Conservation (phyloP, 2,888 invertebrate species). For the Macroteleia sp. region DNA sequence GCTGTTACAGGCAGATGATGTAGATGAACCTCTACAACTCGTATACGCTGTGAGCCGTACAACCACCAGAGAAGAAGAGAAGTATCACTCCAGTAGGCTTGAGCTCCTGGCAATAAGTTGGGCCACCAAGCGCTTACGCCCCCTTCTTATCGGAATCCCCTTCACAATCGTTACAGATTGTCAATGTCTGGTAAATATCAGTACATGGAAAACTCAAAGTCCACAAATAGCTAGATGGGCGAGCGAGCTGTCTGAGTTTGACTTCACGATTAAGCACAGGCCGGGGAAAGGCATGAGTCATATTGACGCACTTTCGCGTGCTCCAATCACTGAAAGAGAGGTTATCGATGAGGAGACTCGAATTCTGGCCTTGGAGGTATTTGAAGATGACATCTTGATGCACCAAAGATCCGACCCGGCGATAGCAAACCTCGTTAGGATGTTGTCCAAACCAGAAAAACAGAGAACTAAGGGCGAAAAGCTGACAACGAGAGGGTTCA, state of each 20-base stretch:
- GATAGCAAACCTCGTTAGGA: background rate
- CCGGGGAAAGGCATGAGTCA: slow-evolving; percentile 60
- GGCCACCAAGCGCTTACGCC: slow-evolving; percentile 27
- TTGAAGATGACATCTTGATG: slow-evolving; percentile 1
- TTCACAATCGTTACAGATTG: slow-evolving; percentile 69
- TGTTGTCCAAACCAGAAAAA: background rate
- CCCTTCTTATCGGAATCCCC: slow-evolving; percentile 55
- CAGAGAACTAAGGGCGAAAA: background rate
- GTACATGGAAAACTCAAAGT: slow-evolving; percentile 59
- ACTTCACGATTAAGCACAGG: slow-evolving; percentile 52
- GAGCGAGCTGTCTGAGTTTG: slow-evolving; percentile 62
- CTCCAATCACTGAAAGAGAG: slow-evolving; percentile 32
- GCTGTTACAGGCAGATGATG: slow-evolving; percentile 2
- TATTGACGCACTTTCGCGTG: slow-evolving; percentile 66
- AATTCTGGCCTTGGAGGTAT: background rate
- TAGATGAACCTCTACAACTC: background rate
- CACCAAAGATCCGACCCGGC: background rate
- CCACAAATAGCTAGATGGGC: slow-evolving; percentile 65
- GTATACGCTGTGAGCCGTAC: slow-evolving; percentile 3
- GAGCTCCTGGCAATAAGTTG: slow-evolving; percentile 62
- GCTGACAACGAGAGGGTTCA: background rate
- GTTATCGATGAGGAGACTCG: background rate
- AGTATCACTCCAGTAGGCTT: slow-evolving; percentile 67
- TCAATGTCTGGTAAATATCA: slow-evolving; percentile 65
- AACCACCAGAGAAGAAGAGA: background rate